Percentiles rank a stretch among this genome's conserved stretches.
Evolutionary conservation across 2,797 vertebrate genomes (phyloP).

Genomic region (Manis pentadactyla): DNA sequence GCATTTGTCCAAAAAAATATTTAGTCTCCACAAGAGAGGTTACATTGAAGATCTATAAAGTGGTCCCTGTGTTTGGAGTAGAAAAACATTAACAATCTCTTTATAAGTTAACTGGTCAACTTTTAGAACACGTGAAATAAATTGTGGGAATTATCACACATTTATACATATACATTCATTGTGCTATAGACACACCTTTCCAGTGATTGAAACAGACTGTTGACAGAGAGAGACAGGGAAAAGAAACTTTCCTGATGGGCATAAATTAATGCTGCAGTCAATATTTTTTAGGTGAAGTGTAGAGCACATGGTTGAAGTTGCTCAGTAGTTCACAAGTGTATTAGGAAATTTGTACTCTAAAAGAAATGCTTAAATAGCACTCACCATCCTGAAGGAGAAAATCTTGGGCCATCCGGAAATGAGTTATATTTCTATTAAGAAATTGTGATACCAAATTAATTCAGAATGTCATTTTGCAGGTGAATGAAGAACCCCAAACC

Average conservation of each 20-base stretch:
- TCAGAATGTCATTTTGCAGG: not conserved
- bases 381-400: not conserved
- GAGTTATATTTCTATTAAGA: not conserved
- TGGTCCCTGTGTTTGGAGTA: not conserved
- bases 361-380: not conserved
- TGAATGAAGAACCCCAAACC: not conserved
- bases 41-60: not conserved
- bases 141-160: not conserved
- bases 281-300: not conserved
- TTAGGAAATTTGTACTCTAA: not conserved
- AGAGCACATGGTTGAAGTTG: not conserved
- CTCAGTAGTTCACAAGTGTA: not conserved
- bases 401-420: not conserved
- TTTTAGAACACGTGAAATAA: not conserved
- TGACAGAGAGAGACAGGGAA: not conserved
- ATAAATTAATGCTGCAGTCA: not conserved
- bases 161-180: not conserved
- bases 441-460: fast-evolving
- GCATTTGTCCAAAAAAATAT: not conserved
- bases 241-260: not conserved
- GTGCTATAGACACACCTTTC: not conserved
- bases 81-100: not conserved
- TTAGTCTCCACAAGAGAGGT: not conserved
- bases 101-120: not conserved
- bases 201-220: not conserved